Base-by-base conservation (phyloP, 1,140 invertebrate species). In the Aporrectodea caliginosa region DNA sequence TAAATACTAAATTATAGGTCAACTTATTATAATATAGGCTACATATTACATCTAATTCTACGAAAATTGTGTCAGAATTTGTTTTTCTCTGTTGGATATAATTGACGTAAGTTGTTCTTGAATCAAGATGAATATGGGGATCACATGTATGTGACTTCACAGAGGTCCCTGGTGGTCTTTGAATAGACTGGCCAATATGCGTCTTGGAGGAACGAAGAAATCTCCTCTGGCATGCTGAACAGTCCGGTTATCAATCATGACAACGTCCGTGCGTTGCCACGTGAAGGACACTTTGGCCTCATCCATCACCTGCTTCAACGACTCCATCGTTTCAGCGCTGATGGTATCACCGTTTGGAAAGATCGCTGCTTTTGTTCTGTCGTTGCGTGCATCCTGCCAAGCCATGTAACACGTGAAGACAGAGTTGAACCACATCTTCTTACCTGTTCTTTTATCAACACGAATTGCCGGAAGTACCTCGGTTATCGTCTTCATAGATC, bases 371-470 rank as follows among this genome's bases (percentile, higher is more conserved):
- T 58, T 58, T 58, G 43, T 58, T 58, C 6, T 22, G 43, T 72
- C n/a, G 70, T 72, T 72, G 6, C 70, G 70, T 6, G n/a, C 70
- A n/a, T 27, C 27, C 70, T n/a, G 27, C n/a, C 2, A 27, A 72
- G 32, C 14, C 6, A 27, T 14, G n/a, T 2, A 2, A n/a, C 27
- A n/a, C n/a, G n/a, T 32, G 32, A 72, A 32, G n/a, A 72, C 14
- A 2, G 32, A 2, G 70, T 72, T 72, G 70, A 72, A 72, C 70
- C 70, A 72, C 70, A 32, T 72, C 70, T 72, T 72, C n/a, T 32
- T 27, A 12, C 70, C 70, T n/a, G 70, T 72, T 27, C 70, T 27
- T 32, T 27, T 14, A n/a, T 72, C 70, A n/a, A 72, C 70, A 27
- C 70, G 70, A 14, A 72, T 32, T 2, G 6, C 70, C 70, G 70